phyloP scores from a whole-genome alignment of 1,140 invertebrate species.

The Heliothis subflexa region DNA sequence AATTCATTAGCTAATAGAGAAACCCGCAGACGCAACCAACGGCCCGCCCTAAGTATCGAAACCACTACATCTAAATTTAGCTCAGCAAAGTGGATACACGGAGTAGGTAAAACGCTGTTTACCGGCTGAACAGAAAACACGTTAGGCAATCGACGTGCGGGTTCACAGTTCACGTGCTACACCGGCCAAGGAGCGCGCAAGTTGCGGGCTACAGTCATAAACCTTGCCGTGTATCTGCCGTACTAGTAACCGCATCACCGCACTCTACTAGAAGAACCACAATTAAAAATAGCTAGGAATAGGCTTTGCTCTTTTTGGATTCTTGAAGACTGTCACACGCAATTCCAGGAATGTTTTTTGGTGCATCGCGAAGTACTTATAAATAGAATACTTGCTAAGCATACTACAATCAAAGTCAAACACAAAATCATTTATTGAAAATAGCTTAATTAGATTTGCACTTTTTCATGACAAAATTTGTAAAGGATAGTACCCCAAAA shows the following conservation, averaged over 20 bases:
- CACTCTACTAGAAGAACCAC: conserved; percentile 42
- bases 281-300: neutral
- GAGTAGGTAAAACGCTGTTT: conserved; percentile 42
- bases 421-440: no score
- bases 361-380: no score
- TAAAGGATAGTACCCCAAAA: no score
- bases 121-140: conserved; percentile 48
- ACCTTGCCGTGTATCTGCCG: conserved; percentile 51
- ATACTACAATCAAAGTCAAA: no score
- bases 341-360: no score
- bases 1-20: neutral
- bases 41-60: neutral
- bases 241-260: conserved; percentile 12
- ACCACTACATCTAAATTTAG: conserved; percentile 48
- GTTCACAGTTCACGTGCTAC: conserved; percentile 52
- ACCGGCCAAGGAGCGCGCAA: conserved; percentile 40
- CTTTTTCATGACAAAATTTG: no score
- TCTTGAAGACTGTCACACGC: no score
- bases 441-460: no score
- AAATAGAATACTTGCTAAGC: no score
- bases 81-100: conserved; percentile 44
- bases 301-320: neutral
- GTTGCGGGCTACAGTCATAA: conserved; percentile 64
- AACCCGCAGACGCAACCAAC: neutral
- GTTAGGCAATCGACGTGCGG: conserved; percentile 52